phyloP scores from a whole-genome alignment of 2,113 vertebrate genomes.

The Microcebus tavaratra region DNA sequence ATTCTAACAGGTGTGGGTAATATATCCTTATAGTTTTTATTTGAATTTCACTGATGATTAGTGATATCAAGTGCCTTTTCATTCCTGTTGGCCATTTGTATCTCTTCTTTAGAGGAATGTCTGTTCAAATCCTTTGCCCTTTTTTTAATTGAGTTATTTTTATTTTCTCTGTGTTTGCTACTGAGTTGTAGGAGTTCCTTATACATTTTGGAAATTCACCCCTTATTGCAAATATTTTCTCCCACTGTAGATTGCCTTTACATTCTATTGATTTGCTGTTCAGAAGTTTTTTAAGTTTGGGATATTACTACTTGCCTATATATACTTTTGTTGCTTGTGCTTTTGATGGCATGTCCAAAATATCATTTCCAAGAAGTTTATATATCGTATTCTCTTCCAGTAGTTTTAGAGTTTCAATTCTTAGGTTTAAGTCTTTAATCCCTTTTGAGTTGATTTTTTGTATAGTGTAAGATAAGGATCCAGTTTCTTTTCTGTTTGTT shows the following conservation, averaged over 20 bases:
- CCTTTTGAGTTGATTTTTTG: not conserved
- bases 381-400: not conserved
- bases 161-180: not conserved
- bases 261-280: not conserved
- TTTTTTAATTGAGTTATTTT: not conserved
- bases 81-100: not conserved
- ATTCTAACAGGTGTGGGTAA: not conserved
- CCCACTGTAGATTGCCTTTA: not conserved
- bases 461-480: not conserved
- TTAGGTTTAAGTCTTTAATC: not conserved
- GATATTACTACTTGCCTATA: not conserved
- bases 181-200: not conserved
- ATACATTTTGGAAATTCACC: not conserved
- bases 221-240: not conserved
- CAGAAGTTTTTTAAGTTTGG: not conserved
- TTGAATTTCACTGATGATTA: not conserved
- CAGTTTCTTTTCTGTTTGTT: not conserved
- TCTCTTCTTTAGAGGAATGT: not conserved
- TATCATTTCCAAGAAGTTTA: not conserved
- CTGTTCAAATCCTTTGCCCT: not conserved
- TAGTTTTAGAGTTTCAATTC: not conserved
- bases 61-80: not conserved
- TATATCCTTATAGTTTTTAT: not conserved
- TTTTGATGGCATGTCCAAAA: not conserved
- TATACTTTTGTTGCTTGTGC: not conserved